Base-by-base conservation (phyloP, 1,140 invertebrate species). In the Heterodera carotae region DNA sequence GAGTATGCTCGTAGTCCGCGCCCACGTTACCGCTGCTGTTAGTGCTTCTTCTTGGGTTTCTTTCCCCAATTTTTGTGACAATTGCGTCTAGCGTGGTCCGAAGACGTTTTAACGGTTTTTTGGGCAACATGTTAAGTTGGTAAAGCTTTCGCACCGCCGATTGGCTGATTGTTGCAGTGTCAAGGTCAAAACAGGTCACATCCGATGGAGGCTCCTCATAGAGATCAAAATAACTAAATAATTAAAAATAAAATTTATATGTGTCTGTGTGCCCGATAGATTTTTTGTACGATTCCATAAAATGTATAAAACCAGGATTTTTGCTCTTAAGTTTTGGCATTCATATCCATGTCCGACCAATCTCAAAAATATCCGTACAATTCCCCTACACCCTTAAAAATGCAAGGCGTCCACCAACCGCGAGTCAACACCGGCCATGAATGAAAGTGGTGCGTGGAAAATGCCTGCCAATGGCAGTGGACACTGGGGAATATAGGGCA, bases 401-500 rank as follows among this genome's bases (percentile, higher is more conserved):
- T 18, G 67, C 12, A 31, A 29, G 43, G 56, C n/a, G 25, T 77
- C 39, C 62, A 56, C 70, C 18, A 66, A 82, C 64, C 82, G 75
- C 27, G 80, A 95, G 88, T 95, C 94, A 6, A 96, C 94, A 68
- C 96, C 96, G 84, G 98, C 96, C 75, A 99, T 91, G 89, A 97
- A 99, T 8, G 97, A 96, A 81, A 97, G 90, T 0, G 97, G 97
- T 43, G 97, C 96, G 89, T 96, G 94, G 27, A 99, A 90, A 8
- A 98, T 93, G 86, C 91, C 91, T 25, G 91, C 92, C 10, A 93
- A 84, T 88, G 92, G 94, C 82, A 99, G 90, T 1, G 97, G 97
- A 91, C 97, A 99, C 10, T 99, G 90, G 18, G 97, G 97, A 89
- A 99, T 97, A 87, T 99, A 99, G 0, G 97, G 96, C 89, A 96